Percentiles rank a stretch among this genome's conserved stretches.
Evolutionary conservation across 2,113 vertebrate species (phyloP).

Genomic region (Felis chaus): DNA sequence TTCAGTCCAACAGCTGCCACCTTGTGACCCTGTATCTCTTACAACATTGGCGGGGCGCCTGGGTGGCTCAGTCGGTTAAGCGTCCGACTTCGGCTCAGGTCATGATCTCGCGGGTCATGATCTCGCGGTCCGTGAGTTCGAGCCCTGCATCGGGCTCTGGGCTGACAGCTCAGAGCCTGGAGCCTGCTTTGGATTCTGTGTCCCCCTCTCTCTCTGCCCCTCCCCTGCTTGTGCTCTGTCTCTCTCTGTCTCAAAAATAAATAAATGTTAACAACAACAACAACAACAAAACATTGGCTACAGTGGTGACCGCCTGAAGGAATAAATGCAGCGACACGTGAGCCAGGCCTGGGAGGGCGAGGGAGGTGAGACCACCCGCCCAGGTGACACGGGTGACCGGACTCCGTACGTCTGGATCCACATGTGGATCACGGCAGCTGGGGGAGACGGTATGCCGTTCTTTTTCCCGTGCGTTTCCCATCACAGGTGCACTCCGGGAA

Average conservation of each 20-base stretch:
- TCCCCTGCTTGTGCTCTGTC: too few relatives aligned
- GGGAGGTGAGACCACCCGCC: rapidly evolving
- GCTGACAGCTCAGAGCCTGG: rapidly evolving
- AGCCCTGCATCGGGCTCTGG: too few relatives aligned
- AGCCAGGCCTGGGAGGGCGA: background rate
- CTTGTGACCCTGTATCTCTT: background rate
- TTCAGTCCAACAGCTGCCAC: background rate
- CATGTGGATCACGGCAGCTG: rapidly evolving
- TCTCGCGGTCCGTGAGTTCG: too few relatives aligned
- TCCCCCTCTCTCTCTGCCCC: too few relatives aligned
- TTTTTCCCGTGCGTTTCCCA: background rate
- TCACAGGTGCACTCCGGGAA: rapidly evolving
- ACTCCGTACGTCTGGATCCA: rapidly evolving
- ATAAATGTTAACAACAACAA: too few relatives aligned
- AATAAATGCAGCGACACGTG: background rate
- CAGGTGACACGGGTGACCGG: rapidly evolving
- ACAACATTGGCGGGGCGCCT: background rate
- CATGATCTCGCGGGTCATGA: too few relatives aligned
- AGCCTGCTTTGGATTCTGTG: too few relatives aligned
- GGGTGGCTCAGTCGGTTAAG: too few relatives aligned
- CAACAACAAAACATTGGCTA: background rate
- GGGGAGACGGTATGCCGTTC: rapidly evolving
- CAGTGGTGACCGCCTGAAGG: background rate
- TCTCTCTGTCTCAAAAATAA: too few relatives aligned
- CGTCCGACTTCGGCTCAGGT: too few relatives aligned